Evolutionary conservation across 2,888 invertebrate genomes (phyloP).

Genomic region (Harpalus rubripes): DNA sequence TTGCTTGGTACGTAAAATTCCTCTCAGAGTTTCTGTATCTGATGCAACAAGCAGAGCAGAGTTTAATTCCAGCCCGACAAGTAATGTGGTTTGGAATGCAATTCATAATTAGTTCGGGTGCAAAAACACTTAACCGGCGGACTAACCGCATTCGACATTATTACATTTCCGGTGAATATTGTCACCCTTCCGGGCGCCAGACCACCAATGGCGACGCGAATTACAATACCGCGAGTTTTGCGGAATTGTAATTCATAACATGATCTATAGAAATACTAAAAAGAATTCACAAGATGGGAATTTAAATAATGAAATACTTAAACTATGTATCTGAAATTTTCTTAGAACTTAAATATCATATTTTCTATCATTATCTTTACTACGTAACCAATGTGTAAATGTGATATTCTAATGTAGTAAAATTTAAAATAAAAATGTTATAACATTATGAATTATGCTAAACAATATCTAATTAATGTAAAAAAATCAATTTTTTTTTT

Average conservation of each 20-base stretch:
- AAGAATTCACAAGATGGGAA: neutral
- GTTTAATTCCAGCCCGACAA: constrained; percentile 59
- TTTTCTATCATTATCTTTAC: too few species aligned
- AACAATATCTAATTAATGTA: too few species aligned
- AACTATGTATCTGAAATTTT: too few species aligned
- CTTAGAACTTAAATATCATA: too few species aligned
- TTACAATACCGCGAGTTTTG: constrained; percentile 2
- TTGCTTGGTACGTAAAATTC: too few species aligned
- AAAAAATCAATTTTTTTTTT: too few species aligned
- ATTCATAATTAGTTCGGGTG: constrained; percentile 64
- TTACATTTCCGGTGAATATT: constrained; percentile 56
- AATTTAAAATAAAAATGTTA: too few species aligned
- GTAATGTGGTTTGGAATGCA: constrained; percentile 63
- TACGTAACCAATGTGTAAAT: too few species aligned
- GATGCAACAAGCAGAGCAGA: constrained; percentile 32
- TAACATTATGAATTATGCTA: too few species aligned
- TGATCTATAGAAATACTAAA: neutral
- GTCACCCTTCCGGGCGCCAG: constrained; percentile 32
- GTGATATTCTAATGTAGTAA: too few species aligned
- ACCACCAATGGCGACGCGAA: neutral
- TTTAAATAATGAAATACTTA: too few species aligned
- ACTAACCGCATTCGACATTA: constrained; percentile 56
- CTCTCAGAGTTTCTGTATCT: neutral
- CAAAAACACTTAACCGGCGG: constrained; percentile 62
- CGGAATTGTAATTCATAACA: constrained; percentile 36